Conservation (phyloP, 2,797 vertebrate genomes). For the Pipistrellus nathusii region DNA sequence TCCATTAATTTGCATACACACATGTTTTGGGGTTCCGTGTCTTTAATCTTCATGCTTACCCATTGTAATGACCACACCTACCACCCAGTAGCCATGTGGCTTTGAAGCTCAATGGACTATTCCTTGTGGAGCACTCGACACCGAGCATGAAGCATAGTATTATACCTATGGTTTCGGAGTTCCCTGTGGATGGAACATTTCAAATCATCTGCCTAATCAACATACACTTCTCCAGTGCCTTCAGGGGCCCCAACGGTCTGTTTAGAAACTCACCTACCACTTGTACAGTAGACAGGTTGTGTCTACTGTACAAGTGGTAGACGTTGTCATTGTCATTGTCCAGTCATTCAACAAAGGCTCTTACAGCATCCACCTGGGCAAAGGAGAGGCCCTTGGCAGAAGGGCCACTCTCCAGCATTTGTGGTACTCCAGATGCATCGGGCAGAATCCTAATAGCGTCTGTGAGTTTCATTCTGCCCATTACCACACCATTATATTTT, state of each 20-base stretch:
- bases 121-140: background rate
- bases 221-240: slow-evolving; percentile 2
- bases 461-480: slow-evolving; percentile 59
- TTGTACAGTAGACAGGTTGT: background rate
- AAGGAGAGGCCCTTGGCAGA: slow-evolving; percentile 21
- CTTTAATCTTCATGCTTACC: background rate
- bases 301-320: too few species aligned
- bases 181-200: slow-evolving; percentile 24
- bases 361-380: background rate
- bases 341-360: slow-evolving; percentile 74
- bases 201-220: slow-evolving; percentile 58
- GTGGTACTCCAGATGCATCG: background rate
- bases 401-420: background rate
- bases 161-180: background rate
- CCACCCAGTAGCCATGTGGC: background rate
- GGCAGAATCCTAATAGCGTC: slow-evolving; percentile 57
- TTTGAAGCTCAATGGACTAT: background rate
- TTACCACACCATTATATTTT: slow-evolving; percentile 78
- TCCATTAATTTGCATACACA: background rate
- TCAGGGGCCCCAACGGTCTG: background rate
- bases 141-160: background rate
- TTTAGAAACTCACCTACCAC: slow-evolving; percentile 40
- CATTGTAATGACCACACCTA: background rate
- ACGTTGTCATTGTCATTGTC: background rate
- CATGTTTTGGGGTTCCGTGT: background rate